A percentile compares a stretch with the other conserved stretches of the same genome.
Evolutionary conservation across 2,888 invertebrate genomes (phyloP).

Genomic region (Aporophyla lueneburgensis): DNA sequence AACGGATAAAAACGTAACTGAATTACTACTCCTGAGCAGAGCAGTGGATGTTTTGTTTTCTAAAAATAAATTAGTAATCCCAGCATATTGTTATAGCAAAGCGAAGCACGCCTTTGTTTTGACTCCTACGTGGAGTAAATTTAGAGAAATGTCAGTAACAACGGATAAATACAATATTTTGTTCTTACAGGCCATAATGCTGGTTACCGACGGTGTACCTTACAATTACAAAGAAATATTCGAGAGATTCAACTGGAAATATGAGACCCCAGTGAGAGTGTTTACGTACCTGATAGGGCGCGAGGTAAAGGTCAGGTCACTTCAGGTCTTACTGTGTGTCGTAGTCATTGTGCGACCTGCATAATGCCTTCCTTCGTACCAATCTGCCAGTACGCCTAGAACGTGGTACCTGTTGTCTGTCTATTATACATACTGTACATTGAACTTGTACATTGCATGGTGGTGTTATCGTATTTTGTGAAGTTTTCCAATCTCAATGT

Average conservation of each 20-base stretch:
- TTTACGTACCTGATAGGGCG: slow-evolving; percentile 99
- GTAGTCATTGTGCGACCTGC: slow-evolving; percentile 90
- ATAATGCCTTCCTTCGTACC: slow-evolving; percentile 87
- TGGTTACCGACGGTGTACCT: slow-evolving; percentile 99
- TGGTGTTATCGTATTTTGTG: slow-evolving; percentile 44
- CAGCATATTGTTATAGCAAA: background rate
- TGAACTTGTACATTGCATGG: slow-evolving; percentile 49
- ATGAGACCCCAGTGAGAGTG: slow-evolving; percentile 96
- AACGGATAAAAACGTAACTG: background rate
- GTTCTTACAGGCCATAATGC: slow-evolving; percentile 96
- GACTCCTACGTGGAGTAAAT: background rate
- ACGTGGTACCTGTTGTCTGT: slow-evolving; percentile 86
- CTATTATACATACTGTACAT: slow-evolving; percentile 54
- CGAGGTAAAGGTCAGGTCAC: slow-evolving; percentile 93
- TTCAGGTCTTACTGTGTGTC: slow-evolving; percentile 90
- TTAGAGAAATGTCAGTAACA: background rate
- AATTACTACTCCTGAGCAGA: background rate
- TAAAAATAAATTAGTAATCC: background rate
- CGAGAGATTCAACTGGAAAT: slow-evolving; percentile 96
- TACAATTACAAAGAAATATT: slow-evolving; percentile 98
- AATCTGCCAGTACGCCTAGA: slow-evolving; percentile 88
- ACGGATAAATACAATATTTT: slow-evolving; percentile 1
- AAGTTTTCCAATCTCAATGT: slow-evolving; percentile 75
- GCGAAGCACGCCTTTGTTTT: background rate
- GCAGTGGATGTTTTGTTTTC: background rate